A percentile compares a stretch with the other conserved stretches of the same genome.
Conservation (phyloP, 1,140 invertebrate genomes). For the Agrypnia vestita region DNA sequence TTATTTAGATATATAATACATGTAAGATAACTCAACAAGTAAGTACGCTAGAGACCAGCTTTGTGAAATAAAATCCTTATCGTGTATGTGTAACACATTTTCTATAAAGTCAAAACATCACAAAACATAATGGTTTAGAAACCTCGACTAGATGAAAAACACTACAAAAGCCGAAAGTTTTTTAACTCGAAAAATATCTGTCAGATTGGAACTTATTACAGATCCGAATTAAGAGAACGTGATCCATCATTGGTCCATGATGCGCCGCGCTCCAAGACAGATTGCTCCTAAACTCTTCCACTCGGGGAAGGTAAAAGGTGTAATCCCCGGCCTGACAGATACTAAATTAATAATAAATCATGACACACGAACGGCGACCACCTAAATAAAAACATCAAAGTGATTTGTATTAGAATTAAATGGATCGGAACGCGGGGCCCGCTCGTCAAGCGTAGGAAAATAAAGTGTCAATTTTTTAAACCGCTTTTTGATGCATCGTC, state of each 20-base stretch:
- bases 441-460: slow-evolving; percentile 5
- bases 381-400: slow-evolving; percentile 57
- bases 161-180: neutral
- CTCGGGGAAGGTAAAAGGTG: slow-evolving; percentile 33
- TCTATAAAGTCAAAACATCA: slow-evolving; percentile 13
- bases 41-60: no score
- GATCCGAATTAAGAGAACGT: slow-evolving; percentile 40
- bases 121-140: slow-evolving; percentile 7
- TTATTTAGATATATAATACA: no score
- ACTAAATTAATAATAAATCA: slow-evolving; percentile 59
- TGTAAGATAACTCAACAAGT: no score
- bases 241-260: slow-evolving; percentile 43
- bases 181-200: slow-evolving; percentile 11
- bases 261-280: slow-evolving; percentile 24
- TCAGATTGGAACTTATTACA: slow-evolving; percentile 43
- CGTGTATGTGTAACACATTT: neutral
- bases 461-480: slow-evolving; percentile 29
- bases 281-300: slow-evolving; percentile 35
- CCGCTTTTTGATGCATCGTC: slow-evolving; percentile 25
- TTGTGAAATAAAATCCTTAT: no score
- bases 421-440: slow-evolving; percentile 42
- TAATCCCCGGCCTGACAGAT: slow-evolving; percentile 48
- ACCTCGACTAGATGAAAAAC: neutral
- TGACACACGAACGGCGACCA: slow-evolving; percentile 40
- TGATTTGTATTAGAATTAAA: slow-evolving; percentile 58